phyloP scores from a whole-genome alignment of 2,888 invertebrate species.

The Stenoptilia bipunctidactyla region DNA sequence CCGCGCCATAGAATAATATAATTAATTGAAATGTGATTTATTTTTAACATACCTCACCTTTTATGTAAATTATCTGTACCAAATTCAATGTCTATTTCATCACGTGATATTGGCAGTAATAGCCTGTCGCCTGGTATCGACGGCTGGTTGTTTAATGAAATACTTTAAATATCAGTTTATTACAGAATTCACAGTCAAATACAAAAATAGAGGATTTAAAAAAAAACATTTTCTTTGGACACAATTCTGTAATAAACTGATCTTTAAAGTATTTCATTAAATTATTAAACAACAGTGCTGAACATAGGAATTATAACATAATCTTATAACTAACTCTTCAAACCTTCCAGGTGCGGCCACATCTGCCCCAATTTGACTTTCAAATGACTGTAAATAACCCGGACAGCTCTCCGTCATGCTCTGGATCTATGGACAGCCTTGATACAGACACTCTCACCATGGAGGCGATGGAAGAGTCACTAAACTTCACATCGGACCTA shows the following conservation, averaged over 20 bases:
- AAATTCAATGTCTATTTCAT: too few relatives aligned
- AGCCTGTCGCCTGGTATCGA: too few relatives aligned
- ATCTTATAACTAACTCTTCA: conserved; percentile 3
- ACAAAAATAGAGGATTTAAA: neutral
- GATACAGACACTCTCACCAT: conserved; percentile 56
- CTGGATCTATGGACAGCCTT: conserved; percentile 55
- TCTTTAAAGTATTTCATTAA: neutral
- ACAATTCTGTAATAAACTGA: neutral
- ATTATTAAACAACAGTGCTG: too few relatives aligned
- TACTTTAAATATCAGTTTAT: neutral
- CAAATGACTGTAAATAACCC: conserved; percentile 62
- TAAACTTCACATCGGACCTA: conserved; percentile 48
- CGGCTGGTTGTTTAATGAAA: too few relatives aligned
- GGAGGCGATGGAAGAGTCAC: conserved; percentile 58
- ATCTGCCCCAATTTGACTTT: conserved; percentile 76
- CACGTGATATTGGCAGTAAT: too few relatives aligned
- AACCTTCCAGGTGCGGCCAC: conserved; percentile 72
- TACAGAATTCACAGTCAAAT: neutral
- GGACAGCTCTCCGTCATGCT: conserved; percentile 57
- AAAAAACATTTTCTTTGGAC: neutral
- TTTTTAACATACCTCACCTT: too few relatives aligned
- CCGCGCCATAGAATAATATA: too few relatives aligned
- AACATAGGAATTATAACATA: neutral
- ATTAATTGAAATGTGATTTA: too few relatives aligned
- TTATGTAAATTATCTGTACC: too few relatives aligned